Conservation (phyloP, 2,113 vertebrate genomes). For the Entomyzon cyanotis region DNA sequence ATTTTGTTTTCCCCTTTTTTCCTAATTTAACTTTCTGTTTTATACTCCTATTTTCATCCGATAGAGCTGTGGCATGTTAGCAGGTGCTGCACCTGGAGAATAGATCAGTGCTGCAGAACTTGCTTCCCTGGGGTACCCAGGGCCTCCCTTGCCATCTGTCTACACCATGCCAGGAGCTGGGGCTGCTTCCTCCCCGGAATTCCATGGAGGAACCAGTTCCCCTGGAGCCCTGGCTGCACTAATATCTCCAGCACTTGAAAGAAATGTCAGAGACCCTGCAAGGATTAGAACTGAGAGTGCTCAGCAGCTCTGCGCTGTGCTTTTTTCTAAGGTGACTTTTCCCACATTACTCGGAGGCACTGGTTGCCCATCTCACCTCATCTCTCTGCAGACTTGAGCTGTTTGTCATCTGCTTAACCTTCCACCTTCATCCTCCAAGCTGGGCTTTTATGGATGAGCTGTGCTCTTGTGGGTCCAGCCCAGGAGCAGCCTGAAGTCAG, state of each 20-base stretch:
- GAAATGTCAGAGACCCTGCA: slow-evolving; percentile 15
- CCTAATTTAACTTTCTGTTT: background rate
- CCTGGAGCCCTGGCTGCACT: background rate
- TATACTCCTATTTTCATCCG: background rate
- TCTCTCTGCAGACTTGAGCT: background rate
- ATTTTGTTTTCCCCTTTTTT: background rate
- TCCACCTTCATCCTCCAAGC: background rate
- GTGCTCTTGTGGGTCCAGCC: background rate
- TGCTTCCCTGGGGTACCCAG: background rate
- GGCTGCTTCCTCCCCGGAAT: background rate
- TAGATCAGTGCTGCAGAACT: background rate
- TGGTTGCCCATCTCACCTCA: background rate
- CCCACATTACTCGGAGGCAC: background rate
- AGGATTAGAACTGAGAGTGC: background rate
- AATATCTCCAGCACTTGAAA: background rate
- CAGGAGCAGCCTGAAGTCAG: background rate
- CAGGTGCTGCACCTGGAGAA: background rate
- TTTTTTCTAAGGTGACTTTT: slow-evolving; percentile 22
- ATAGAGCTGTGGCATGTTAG: background rate
- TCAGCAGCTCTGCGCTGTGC: background rate
- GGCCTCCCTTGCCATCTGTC: slow-evolving; percentile 9
- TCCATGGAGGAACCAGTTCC: background rate
- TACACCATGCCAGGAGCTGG: background rate
- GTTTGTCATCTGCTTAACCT: background rate
- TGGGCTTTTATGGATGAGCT: background rate